Evolutionary conservation across 1,140 invertebrate species (phyloP).

Genomic region (Polypedilum pembai): DNA sequence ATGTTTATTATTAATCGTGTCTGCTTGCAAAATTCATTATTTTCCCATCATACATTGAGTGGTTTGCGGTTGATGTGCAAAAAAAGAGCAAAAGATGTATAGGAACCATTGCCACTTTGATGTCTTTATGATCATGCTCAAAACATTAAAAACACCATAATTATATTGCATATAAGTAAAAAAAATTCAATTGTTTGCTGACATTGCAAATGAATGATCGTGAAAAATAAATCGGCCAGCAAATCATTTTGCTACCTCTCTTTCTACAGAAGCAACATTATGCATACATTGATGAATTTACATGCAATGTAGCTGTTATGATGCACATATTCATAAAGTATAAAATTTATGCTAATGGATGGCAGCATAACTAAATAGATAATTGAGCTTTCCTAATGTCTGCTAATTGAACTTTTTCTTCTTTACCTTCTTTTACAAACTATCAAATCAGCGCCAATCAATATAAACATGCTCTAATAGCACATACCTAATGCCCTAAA

Average conservation of each 20-base stretch:
- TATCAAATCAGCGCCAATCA: too few relatives aligned
- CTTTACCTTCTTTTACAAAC: too few relatives aligned
- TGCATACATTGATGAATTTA: background rate
- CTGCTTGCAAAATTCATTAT: too few relatives aligned
- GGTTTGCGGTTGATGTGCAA: too few relatives aligned
- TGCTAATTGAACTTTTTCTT: background rate
- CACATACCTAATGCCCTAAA: background rate
- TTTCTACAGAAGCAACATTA: background rate
- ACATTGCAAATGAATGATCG: conserved; percentile 1
- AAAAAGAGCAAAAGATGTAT: too few relatives aligned
- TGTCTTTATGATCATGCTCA: background rate
- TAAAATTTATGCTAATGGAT: background rate
- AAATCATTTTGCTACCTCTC: conserved; percentile 1
- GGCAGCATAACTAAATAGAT: conserved; percentile 3
- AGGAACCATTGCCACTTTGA: too few relatives aligned
- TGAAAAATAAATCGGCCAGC: conserved; percentile 3
- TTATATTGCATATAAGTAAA: background rate
- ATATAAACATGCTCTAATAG: background rate
- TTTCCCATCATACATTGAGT: too few relatives aligned
- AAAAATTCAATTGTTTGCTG: conserved; percentile 6
- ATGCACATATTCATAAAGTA: background rate
- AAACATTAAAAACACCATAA: background rate
- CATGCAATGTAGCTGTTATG: background rate
- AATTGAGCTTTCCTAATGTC: background rate
- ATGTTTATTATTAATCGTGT: too few relatives aligned